Conservation (phyloP, 2,797 vertebrate genomes). For the Coreius guichenoti region DNA sequence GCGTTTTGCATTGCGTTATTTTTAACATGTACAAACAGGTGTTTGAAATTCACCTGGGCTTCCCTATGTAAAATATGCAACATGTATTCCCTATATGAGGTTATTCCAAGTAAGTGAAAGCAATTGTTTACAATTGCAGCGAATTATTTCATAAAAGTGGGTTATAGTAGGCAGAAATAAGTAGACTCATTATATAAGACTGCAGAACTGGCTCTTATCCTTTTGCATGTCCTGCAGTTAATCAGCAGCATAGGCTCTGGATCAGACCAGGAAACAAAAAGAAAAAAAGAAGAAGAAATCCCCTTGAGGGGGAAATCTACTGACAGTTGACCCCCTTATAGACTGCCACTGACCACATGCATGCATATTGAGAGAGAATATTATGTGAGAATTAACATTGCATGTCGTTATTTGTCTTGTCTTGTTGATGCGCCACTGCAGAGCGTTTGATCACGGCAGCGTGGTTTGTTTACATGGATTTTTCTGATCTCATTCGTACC, state of each 20-base stretch:
- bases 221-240: conserved; percentile 60
- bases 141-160: conserved; percentile 61
- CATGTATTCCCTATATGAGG: conserved; percentile 33
- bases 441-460: conserved; percentile 32
- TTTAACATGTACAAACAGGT: conserved; percentile 18
- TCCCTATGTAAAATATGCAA: conserved; percentile 25
- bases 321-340: not conserved
- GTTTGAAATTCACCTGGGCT: conserved; percentile 43
- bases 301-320: conserved; percentile 20
- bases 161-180: conserved; percentile 65
- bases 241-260: conserved; percentile 57
- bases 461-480: conserved; percentile 37
- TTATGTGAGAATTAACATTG: conserved; percentile 4
- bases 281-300: conserved; percentile 19
- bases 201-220: conserved; percentile 64
- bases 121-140: conserved; percentile 56
- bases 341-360: not conserved
- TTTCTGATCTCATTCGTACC: conserved; percentile 52
- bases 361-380: not conserved
- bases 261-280: conserved; percentile 39
- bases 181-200: conserved; percentile 73
- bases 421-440: conserved; percentile 10
- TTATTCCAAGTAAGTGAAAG: conserved; percentile 37
- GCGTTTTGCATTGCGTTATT: no score
- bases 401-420: not conserved